These are phyloP conservation scores for Trichopoda pennipes DNA, from an alignment of 2,888 invertebrate species.

Conservation along the genomic window DNA sequence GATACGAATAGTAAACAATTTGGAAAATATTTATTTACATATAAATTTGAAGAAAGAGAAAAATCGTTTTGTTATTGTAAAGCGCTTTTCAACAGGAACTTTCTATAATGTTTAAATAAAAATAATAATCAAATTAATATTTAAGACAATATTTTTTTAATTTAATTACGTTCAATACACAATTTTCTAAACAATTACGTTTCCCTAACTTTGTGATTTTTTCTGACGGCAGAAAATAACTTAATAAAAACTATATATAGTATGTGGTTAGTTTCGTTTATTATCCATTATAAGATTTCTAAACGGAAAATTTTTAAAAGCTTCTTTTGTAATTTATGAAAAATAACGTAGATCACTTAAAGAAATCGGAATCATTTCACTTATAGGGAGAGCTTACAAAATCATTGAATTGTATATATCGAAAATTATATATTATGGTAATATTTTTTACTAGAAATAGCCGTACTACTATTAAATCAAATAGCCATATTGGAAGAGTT, in stretches of 20 bases:
- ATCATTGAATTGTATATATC: no score
- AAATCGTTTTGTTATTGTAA: conserved; percentile 5
- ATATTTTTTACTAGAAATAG: no score
- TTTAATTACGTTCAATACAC: background rate
- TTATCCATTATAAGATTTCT: background rate
- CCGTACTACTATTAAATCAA: no score
- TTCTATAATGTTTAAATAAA: conserved; percentile 23
- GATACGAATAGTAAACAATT: conserved; percentile 10
- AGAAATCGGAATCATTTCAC: no score
- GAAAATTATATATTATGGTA: no score
- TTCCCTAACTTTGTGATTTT: background rate
- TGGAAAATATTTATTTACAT: conserved; percentile 1
- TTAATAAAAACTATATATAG: background rate
- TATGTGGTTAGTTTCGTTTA: background rate
- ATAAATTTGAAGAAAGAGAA: background rate
- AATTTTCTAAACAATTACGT: conserved; percentile 6
- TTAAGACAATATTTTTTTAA: conserved; percentile 26
- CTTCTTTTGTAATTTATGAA: no score
- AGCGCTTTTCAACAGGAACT: conserved; percentile 12
- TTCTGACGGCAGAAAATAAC: background rate
- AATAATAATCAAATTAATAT: conserved; percentile 22
- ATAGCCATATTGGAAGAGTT: no score
- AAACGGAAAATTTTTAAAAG: no score
- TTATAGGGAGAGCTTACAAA: no score
- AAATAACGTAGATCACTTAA: no score